Percentiles rank a stretch among this genome's conserved stretches.
phyloP scores from a whole-genome alignment of 2,888 invertebrate genomes.

The Epinotia ramella region DNA sequence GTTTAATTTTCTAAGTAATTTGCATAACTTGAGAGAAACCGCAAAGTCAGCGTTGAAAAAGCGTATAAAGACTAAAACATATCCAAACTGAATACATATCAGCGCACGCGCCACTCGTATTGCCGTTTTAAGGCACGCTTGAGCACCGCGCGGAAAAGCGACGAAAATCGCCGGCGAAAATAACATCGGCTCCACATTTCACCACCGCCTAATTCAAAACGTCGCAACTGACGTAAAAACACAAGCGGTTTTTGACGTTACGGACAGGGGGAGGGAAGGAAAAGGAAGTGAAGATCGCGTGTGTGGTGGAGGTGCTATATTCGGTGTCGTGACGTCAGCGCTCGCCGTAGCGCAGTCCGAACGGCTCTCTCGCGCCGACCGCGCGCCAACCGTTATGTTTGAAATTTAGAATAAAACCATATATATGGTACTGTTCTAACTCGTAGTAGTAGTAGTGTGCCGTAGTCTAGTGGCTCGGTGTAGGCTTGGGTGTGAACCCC shows the following conservation, averaged over 20 bases:
- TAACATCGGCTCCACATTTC: constrained; percentile 78
- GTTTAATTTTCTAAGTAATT: neutral
- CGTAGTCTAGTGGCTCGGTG: constrained; percentile 49
- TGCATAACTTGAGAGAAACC: constrained; percentile 5
- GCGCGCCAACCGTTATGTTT: constrained; percentile 54
- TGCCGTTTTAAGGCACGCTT: constrained; percentile 82
- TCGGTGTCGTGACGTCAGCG: constrained; percentile 74
- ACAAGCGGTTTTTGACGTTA: constrained; percentile 56
- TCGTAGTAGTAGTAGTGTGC: constrained; percentile 52
- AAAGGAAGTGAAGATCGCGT: constrained; percentile 56
- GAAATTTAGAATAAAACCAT: constrained; percentile 38
- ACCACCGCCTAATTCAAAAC: constrained; percentile 52
- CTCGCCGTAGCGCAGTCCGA: constrained; percentile 73
- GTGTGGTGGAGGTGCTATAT: constrained; percentile 67
- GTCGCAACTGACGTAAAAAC: constrained; percentile 51
- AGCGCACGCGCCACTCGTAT: constrained; percentile 61
- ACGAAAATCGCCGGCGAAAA: constrained; percentile 80
- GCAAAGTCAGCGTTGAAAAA: constrained; percentile 6
- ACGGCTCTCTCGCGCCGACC: constrained; percentile 70
- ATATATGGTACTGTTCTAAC: constrained; percentile 56
- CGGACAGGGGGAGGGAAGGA: constrained; percentile 14
- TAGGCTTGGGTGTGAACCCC: constrained; percentile 55
- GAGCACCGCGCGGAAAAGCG: constrained; percentile 64
- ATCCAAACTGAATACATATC: constrained; percentile 60
- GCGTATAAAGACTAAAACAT: constrained; percentile 50